Base-by-base conservation (phyloP, 2,113 vertebrate genomes). In the Ceyx melanurus region DNA sequence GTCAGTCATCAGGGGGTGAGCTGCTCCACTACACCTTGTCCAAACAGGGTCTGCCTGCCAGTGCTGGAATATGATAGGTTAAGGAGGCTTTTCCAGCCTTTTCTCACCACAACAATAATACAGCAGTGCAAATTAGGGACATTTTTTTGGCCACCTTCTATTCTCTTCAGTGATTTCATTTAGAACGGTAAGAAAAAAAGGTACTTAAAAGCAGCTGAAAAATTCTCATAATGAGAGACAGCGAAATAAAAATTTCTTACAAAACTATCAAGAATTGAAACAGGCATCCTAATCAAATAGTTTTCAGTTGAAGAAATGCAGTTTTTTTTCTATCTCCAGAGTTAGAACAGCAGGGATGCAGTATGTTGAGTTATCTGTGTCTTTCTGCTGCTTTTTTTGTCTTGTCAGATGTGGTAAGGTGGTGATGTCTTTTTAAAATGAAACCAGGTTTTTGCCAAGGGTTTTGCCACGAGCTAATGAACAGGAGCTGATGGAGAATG, bases 101-200 rank as follows among this genome's bases (percentile, higher is more conserved):
- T 54, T 71, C 8, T 42, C 33, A 53, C 10, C 12, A 13, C 17
- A 71, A 26, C 6, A 8, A 2, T 66, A 35, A 10, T 25, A 25
- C 0, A 0, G 14, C 21, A 19, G 16, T 54, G 11, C 9, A 42
- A 37, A 8, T 81, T 61, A n/a, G 0, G 3, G 29, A n/a, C 15
- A 17, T 15, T 43, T 61, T 19, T 46, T 19, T 46, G 8, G 7
- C 21, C 3, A 12, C 2, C 40, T 72, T 66, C 29, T 61, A 16
- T 25, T 57, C 19, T 43, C 12, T 61, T 57, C 13, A 43, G 11
- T 46, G 29, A 42, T 22, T 57, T 79, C 23, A 77, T 65, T 79
- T 21, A 77, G 65, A 18, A 8, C 20, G 54, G 16, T 15, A 57
- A 72, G 42, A 35, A 79, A 23, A 66, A 43, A 8, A 51, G 21